Percentiles rank a stretch among this genome's conserved stretches.
phyloP scores from a whole-genome alignment of 2,888 invertebrate genomes.

The Thysanoteuthis rhombus region DNA sequence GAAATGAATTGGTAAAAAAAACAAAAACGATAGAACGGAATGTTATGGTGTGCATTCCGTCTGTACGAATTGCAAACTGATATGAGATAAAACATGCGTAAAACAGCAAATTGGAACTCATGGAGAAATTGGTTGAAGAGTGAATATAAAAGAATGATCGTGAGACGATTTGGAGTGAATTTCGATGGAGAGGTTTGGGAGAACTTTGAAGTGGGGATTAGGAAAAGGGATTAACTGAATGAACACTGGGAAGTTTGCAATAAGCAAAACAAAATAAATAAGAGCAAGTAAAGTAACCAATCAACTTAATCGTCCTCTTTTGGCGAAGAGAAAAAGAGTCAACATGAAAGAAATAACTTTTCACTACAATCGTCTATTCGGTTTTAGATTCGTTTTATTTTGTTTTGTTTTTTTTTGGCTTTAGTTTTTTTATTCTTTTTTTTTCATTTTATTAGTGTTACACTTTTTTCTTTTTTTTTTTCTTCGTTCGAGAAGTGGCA shows the following conservation, averaged over 20 bases:
- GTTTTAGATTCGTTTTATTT: not conserved
- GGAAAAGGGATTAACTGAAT: not conserved
- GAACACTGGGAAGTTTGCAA: not conserved
- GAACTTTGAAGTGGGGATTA: not conserved
- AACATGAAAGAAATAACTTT: not conserved
- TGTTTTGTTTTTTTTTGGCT: too few relatives aligned
- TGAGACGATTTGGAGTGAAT: not conserved
- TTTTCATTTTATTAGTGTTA: not conserved
- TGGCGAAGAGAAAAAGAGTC: not conserved
- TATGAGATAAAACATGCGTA: too few relatives aligned
- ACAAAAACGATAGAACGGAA: too few relatives aligned
- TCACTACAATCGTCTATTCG: not conserved
- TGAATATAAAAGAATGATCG: not conserved
- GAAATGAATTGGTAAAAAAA: too few relatives aligned
- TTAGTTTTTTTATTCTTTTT: too few relatives aligned
- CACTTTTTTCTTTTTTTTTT: not conserved
- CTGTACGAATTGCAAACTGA: too few relatives aligned
- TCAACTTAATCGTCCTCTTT: not conserved
- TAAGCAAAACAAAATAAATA: not conserved
- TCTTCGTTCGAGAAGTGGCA: not conserved
- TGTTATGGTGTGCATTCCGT: too few relatives aligned
- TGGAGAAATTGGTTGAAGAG: too few relatives aligned
- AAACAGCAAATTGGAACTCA: too few relatives aligned
- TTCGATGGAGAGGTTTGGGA: not conserved
- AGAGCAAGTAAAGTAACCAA: not conserved